Evolutionary conservation across 2,113 vertebrate genomes (phyloP), one percentile per base, ranked within the genome.

Genomic region (Chascanopsetta lugubris): DNA sequence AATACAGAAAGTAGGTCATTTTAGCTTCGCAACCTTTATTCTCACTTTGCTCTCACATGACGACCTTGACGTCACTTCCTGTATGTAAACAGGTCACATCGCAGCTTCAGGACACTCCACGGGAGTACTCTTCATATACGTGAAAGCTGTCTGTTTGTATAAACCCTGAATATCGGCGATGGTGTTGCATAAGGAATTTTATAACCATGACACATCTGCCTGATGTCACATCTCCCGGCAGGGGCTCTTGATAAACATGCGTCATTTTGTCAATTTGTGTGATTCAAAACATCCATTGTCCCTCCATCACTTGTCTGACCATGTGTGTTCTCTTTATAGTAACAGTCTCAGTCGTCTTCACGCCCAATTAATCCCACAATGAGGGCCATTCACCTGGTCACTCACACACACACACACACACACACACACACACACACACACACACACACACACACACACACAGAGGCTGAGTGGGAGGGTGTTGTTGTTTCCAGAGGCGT

Each of bases 291-390:
- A 18, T 43, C 12, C 8, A 13, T 25, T 59, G 24, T 40, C 47
- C 10, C 42, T 12, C 29, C 17, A 58, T 24, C 30, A 18, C 20
- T 30, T n/a, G 3, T 20, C 62, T 20, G 55, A 27, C 22, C 7
- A 48, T 34, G 21, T 25, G 18, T 20, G 51, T 45, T 24, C 42
- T 36, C 32, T 43, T 42, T 43, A 55, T 29, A 56, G 47, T 67
- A 79, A 61, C 77, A 69, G 18, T 45, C 61, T 32, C 47, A 65
- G 43, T 17, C 55, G 55, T 61, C 49, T 67, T 69, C 73, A 66
- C 59, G 53, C 50, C 63, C 45, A 68, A 72, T 77, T 47, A 72
- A 76, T 60, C 73, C 18, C 46, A 49, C 17, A 30, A 12, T 72
- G 40, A 63, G 53, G 46, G 61, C 11, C 62, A 21, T 26, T 57